Percentiles rank a stretch among this genome's conserved stretches.
These are phyloP conservation scores for Buathra laborator DNA, from an alignment of 2,888 invertebrate species.

Conservation along the genomic window DNA sequence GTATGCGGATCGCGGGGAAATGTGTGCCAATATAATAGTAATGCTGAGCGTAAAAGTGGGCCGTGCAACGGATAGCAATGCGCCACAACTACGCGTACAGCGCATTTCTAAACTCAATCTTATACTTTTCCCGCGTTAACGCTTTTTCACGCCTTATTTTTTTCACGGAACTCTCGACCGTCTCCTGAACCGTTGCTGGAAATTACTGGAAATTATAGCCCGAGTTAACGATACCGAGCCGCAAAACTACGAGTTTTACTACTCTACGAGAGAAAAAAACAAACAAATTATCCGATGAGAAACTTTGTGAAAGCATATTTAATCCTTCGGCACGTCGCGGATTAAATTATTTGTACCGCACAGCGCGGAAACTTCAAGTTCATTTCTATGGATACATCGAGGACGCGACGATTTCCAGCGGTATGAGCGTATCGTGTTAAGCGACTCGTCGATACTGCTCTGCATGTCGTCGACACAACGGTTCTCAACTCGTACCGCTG, in stretches of 20 bases:
- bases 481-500: background rate
- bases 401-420: background rate
- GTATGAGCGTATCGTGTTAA: background rate
- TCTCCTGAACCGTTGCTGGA: background rate
- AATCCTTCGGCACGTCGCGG: background rate
- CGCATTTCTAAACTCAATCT: conserved; percentile 62
- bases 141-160: conserved; percentile 27
- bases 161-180: background rate
- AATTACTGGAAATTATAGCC: conserved; percentile 1
- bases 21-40: conserved; percentile 47
- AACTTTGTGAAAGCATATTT: background rate
- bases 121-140: conserved; percentile 60
- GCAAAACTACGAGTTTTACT: background rate
- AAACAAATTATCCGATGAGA: background rate
- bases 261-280: background rate
- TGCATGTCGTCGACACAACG: background rate
- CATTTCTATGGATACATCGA: background rate
- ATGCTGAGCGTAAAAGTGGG: conserved; percentile 54
- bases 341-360: too few species aligned
- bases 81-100: conserved; percentile 25
- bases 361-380: background rate
- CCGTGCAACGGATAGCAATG: conserved; percentile 15
- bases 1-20: conserved; percentile 22
- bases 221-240: background rate
- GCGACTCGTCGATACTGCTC: background rate